phyloP scores from a whole-genome alignment of 2,888 invertebrate species.

The Perithous albicinctus region DNA sequence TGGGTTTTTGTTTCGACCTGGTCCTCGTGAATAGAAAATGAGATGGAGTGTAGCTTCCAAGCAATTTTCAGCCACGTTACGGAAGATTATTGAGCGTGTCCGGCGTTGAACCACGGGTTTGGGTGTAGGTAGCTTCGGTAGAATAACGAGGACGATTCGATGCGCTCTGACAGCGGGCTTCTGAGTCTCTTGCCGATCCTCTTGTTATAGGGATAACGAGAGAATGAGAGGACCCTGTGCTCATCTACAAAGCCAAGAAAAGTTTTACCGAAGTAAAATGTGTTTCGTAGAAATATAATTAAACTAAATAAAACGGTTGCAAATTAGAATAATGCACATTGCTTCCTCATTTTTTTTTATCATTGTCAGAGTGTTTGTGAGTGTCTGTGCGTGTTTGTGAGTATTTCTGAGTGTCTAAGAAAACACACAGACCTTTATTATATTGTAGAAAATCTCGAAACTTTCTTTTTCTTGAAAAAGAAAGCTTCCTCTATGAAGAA shows the following conservation, averaged over 20 bases:
- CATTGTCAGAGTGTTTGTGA: too few relatives aligned
- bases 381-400: too few relatives aligned
- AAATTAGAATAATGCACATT: too few relatives aligned
- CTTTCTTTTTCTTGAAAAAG: too few relatives aligned
- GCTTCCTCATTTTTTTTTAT: too few relatives aligned
- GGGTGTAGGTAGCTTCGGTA: slow-evolving; percentile 23
- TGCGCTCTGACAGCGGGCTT: slow-evolving; percentile 33
- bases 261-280: not conserved
- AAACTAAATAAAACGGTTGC: too few relatives aligned
- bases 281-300: not conserved
- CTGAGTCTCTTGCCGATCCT: slow-evolving; percentile 28
- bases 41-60: slow-evolving; percentile 49
- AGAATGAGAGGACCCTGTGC: not conserved
- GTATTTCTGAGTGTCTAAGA: too few relatives aligned
- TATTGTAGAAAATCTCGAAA: too few relatives aligned
- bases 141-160: slow-evolving; percentile 54
- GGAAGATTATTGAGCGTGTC: slow-evolving; percentile 62
- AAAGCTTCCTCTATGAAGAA: too few relatives aligned
- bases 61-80: slow-evolving; percentile 65
- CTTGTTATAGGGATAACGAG: slow-evolving; percentile 40
- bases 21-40: slow-evolving; percentile 38
- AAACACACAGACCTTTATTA: too few relatives aligned
- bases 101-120: slow-evolving; percentile 29
- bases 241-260: slow-evolving; percentile 3
- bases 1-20: slow-evolving; percentile 47